Evolutionary conservation across 2,888 invertebrate genomes (phyloP), one percentile per base, ranked within the genome.

Genomic region (Pachydiplax longipennis): DNA sequence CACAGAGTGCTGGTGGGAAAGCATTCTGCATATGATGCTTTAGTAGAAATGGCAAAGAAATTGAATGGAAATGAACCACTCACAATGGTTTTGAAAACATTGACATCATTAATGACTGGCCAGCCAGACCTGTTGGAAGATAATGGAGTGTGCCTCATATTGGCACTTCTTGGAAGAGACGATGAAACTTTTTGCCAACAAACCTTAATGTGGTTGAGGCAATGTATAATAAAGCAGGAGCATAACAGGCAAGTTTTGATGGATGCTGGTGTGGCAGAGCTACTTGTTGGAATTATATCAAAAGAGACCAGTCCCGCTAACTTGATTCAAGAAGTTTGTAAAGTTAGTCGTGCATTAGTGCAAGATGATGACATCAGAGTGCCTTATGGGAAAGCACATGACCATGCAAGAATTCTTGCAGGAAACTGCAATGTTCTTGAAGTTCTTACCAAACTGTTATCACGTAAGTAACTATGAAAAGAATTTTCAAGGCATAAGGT

Each of bases 301-400:
- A 91, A 92, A 37, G 93, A 94, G 87, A 94, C 95, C 83, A 93
- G 92, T 92, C 73, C 93, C 93, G 61, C 91, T 90, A 44, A 73
- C 94, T 91, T 96, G 0, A 92, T 97, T 44, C 95, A 95, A 81
- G 96, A 96, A 92, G 94, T 95, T 0, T 95, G 97, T 90, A 94
- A 95, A 80, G 95, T 97, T 0, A 94, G 97, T 8, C 94, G 98
- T 91, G 96, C 96, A 91, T 94, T 98, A 58, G 96, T 97, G 0
- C 93, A 98, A 48, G 98, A 98, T 93, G 98, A 99, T 93, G 98
- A 99, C 93, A 95, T 98, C 40, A 95, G 98, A 82, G 97, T 98
- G 0, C 97, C 98, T 92, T 98, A 97, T 94, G 98, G 98, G 12
- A 96, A 96, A 93, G 97, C 97, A 18, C 98, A 98, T 93, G 97